Conservation (phyloP, 2,113 vertebrate species). For the Platanista minor region DNA sequence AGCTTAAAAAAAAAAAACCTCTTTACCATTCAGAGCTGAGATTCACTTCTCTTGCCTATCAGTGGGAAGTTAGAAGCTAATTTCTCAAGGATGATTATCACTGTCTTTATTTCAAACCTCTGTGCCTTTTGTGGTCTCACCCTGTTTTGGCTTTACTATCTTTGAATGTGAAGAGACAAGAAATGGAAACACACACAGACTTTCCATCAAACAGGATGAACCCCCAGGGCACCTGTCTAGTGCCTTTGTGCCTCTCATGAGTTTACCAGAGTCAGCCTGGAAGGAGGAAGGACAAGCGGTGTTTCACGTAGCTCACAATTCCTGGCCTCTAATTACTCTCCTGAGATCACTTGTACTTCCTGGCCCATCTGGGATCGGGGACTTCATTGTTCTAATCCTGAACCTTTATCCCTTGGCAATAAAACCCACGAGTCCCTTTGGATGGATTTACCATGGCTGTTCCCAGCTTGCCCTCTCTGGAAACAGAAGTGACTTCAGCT, state of each 20-base stretch:
- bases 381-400: constrained; percentile 50
- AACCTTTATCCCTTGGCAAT: background rate
- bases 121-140: background rate
- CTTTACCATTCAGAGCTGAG: background rate
- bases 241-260: background rate
- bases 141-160: background rate
- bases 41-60: background rate
- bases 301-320: constrained; percentile 25
- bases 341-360: constrained; percentile 54
- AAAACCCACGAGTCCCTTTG: background rate
- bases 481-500: background rate
- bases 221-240: background rate
- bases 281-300: background rate
- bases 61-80: background rate
- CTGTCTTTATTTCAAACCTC: background rate
- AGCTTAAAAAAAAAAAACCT: background rate
- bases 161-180: background rate
- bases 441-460: background rate
- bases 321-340: constrained; percentile 1
- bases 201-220: background rate
- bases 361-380: background rate
- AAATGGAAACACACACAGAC: background rate
- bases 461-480: background rate
- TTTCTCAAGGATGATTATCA: background rate
- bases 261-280: background rate